These are phyloP conservation scores for Alectura lathami DNA, from an alignment of 2,113 vertebrate genomes.

Conservation along the genomic window DNA sequence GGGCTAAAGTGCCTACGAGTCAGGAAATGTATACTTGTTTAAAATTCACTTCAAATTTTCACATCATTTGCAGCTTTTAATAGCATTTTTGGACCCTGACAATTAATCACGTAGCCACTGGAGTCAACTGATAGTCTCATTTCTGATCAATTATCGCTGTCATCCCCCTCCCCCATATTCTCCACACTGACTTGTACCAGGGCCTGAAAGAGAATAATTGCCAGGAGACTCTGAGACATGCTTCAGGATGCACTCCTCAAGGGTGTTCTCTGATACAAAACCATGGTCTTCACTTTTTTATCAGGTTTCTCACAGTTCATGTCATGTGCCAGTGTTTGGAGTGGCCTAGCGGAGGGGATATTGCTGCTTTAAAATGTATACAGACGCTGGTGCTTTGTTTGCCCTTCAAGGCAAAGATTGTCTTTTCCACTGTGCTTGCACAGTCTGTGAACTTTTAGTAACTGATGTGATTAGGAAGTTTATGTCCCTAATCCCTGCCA, in stretches of 20 bases:
- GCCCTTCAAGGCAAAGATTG: background rate
- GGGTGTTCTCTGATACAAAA: background rate
- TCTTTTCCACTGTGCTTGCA: background rate
- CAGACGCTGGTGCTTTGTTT: background rate
- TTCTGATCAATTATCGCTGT: constrained; percentile 57
- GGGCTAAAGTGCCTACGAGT: constrained; percentile 60
- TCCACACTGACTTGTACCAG: background rate
- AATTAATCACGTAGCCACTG: constrained; percentile 9
- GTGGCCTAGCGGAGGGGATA: background rate
- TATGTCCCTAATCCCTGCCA: background rate
- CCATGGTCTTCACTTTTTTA: background rate
- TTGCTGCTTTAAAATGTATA: background rate
- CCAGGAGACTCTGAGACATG: background rate
- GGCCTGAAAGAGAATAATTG: background rate
- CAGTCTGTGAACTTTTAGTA: background rate
- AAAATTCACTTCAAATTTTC: constrained; percentile 72
- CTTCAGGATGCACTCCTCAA: background rate
- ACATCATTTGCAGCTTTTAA: constrained; percentile 70
- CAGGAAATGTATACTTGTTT: constrained; percentile 64
- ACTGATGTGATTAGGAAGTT: background rate
- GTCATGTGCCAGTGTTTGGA: background rate
- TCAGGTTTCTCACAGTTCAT: background rate
- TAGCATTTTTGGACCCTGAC: constrained; percentile 28
- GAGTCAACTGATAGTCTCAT: constrained; percentile 22
- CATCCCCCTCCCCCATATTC: background rate